Base-by-base conservation (phyloP, 2,888 invertebrate species). In the Euclidia mi region DNA sequence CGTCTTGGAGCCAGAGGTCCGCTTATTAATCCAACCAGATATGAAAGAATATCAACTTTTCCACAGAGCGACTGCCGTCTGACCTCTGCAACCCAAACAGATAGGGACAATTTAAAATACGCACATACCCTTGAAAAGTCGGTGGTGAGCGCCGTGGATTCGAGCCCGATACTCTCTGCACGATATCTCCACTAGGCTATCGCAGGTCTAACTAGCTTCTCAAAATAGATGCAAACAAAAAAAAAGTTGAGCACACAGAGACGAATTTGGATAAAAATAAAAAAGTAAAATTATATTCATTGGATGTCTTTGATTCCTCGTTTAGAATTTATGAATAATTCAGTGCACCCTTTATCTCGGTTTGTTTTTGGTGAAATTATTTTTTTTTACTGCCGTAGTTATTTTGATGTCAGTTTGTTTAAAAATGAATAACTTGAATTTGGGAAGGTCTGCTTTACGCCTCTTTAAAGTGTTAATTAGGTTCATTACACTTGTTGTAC, bases 301-400 rank as follows among this genome's bases (percentile, higher is more conserved):
- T 58, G 60, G 47, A 40, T 40, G 62, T 65, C 74, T 79, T 78
- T 79, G 78, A 78, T 76, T 78, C 65, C 64, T 67, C 74, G 68
- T 78, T 78, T 63, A 60, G 62, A 62, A 56, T 60, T 41, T 56
- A 68, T 79, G 69, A 78, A 79, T 79, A 62, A 79, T 79, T 79
- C 78, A 79, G 11, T 58, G 40, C 49, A 65, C 61, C 62, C 65
- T 71, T 71, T 62, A 68, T 65, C 46, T 57, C 60, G 63, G 46
- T 51, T 60, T 65, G 48, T 66, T 66, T 71, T 61, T 58, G 53
- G 40, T 35, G 41, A 34, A 60, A 62, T 63, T 40, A 20, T 51
- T 56, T 51, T 50, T 50, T 35, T 56, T n/a, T n/a, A n/a, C 11
- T 40, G 34, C 35, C n/a, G n/a, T n/a, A n/a, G n/a, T n/a, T 55